Conservation (phyloP, 2,888 invertebrate species). For the Pseudoips prasinana region DNA sequence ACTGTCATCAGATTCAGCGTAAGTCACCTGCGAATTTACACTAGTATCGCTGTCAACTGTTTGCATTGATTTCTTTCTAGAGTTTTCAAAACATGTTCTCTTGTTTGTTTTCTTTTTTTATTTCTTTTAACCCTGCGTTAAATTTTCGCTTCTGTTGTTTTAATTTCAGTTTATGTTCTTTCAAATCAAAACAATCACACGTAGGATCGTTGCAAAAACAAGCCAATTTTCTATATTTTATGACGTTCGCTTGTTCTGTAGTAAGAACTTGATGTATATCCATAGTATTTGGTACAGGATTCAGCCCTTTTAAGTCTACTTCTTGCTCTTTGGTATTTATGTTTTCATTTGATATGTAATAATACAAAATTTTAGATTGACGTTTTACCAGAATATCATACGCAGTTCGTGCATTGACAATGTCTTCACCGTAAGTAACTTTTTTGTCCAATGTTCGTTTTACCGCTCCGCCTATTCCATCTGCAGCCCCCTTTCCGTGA, state of each 20-base stretch:
- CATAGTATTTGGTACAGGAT: slow-evolving; percentile 9
- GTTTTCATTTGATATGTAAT: slow-evolving; percentile 6
- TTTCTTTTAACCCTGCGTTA: background rate
- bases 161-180: too few species aligned
- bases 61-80: background rate
- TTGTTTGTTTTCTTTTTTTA: slow-evolving; percentile 1
- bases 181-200: slow-evolving; percentile 1
- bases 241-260: slow-evolving; percentile 3
- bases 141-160: background rate
- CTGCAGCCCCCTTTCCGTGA: slow-evolving; percentile 21
- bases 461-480: slow-evolving; percentile 17
- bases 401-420: background rate
- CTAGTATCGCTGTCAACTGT: slow-evolving; percentile 1
- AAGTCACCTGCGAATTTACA: slow-evolving; percentile 3
- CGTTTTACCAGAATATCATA: slow-evolving; percentile 7
- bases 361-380: slow-evolving; percentile 5
- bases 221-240: slow-evolving; percentile 4
- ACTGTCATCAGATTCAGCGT: slow-evolving; percentile 5
- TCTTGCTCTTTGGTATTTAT: slow-evolving; percentile 5
- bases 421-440: background rate
- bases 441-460: slow-evolving; percentile 9
- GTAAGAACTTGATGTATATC: slow-evolving; percentile 9
- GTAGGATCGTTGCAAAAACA: slow-evolving; percentile 1
- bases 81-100: slow-evolving; percentile 1
- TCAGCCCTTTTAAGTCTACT: slow-evolving; percentile 5